These are phyloP conservation scores for Rhogogaster chlorosoma DNA, from an alignment of 2,888 invertebrate species.

Conservation along the genomic window DNA sequence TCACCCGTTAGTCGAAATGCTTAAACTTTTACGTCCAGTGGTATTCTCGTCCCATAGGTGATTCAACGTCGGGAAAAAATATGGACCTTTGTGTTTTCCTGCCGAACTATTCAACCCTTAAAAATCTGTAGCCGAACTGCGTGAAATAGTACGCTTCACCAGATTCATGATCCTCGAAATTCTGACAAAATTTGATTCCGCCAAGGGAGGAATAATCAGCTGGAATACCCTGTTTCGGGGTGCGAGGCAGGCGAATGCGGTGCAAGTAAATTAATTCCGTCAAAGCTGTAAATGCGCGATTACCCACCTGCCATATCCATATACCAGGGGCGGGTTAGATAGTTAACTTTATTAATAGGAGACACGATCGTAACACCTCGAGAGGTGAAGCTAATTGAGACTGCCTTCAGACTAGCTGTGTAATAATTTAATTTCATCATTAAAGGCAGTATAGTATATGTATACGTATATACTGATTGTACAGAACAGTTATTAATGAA, in stretches of 20 bases:
- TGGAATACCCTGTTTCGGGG: background rate
- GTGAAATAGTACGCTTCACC: no score
- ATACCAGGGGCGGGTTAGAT: background rate
- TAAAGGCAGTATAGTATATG: background rate
- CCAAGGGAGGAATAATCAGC: background rate
- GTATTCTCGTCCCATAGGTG: no score
- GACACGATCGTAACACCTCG: conserved; percentile 34
- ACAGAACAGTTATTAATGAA: background rate
- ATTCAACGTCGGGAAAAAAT: background rate
- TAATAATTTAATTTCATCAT: conserved; percentile 10
- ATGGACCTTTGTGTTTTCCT: background rate
- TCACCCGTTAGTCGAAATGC: background rate
- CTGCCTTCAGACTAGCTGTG: background rate
- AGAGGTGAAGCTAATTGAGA: conserved; percentile 6
- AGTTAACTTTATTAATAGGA: conserved; percentile 42
- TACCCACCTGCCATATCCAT: conserved; percentile 25
- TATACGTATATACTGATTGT: no score
- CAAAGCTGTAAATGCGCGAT: conserved; percentile 34
- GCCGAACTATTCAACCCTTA: background rate
- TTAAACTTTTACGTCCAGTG: background rate
- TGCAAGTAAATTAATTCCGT: conserved; percentile 21
- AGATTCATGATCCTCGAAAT: background rate
- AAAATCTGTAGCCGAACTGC: no score
- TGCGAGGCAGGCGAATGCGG: background rate
- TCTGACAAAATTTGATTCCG: background rate